Percentiles rank a stretch among this genome's conserved stretches.
These are phyloP conservation scores for Thaumetopoea pityocampa DNA, from an alignment of 1,140 invertebrate genomes.

Conservation along the genomic window DNA sequence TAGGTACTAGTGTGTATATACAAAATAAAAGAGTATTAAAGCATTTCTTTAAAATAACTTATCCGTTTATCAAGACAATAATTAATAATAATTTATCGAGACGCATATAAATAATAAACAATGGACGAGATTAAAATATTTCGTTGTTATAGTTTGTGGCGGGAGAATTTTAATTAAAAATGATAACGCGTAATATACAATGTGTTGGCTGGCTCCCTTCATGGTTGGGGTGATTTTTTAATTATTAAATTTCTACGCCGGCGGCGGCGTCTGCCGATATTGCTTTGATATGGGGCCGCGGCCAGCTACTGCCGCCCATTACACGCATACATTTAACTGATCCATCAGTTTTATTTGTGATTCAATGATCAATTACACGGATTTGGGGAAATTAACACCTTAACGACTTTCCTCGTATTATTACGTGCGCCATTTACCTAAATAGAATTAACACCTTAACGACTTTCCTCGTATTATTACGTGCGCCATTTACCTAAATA, in stretches of 20 bases:
- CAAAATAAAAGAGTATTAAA: too few species aligned
- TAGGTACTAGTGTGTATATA: too few species aligned
- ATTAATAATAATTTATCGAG: too few species aligned
- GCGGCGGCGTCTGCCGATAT: conserved; percentile 51
- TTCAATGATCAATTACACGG: too few species aligned
- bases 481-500: too few species aligned
- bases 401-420: too few species aligned
- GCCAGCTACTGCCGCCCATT: conserved; percentile 30
- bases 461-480: too few species aligned
- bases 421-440: too few species aligned
- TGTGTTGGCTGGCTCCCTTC: conserved; percentile 45
- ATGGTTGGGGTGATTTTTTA: conserved; percentile 70
- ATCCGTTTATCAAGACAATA: too few species aligned
- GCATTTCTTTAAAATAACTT: too few species aligned
- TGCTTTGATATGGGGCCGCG: conserved; percentile 48
- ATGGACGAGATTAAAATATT: conserved; percentile 19
- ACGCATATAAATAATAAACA: conserved; percentile 18
- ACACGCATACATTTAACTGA: conserved; percentile 27
- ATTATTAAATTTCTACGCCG: conserved; percentile 70
- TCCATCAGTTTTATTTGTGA: conserved; percentile 16
- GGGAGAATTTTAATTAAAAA: conserved; percentile 65
- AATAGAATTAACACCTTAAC: too few species aligned
- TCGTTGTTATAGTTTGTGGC: conserved; percentile 24
- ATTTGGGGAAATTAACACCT: too few species aligned
- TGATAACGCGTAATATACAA: conserved; percentile 62